A percentile compares a stretch with the other conserved stretches of the same genome.
phyloP scores from a whole-genome alignment of 2,797 vertebrate species.

The Tapera naevia region DNA sequence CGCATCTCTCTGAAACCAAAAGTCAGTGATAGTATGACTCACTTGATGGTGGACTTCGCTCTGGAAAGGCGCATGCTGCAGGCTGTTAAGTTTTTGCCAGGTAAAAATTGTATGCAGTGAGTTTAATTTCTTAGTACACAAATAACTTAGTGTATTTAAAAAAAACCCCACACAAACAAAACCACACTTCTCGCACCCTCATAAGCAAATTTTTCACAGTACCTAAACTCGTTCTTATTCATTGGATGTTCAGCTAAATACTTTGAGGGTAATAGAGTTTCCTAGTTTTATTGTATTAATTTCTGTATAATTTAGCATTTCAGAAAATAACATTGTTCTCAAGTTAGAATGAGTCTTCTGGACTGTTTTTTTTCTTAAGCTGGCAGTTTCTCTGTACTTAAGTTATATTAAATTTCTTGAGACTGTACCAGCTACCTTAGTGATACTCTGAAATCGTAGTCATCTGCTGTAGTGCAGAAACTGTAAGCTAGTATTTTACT shows the following conservation, averaged over 20 bases:
- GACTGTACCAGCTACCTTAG: neutral
- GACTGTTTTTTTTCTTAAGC: neutral
- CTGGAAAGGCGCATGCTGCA: constrained; percentile 85
- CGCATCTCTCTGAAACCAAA: constrained; percentile 86
- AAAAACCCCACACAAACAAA: neutral
- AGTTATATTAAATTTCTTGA: neutral
- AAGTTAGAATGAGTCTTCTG: neutral
- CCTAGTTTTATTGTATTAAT: neutral
- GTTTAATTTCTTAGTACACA: neutral
- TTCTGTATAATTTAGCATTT: neutral
- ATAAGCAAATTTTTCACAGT: neutral
- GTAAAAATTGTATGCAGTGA: constrained; percentile 66
- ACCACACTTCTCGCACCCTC: neutral
- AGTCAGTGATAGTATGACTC: constrained; percentile 88
- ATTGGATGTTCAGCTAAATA: neutral
- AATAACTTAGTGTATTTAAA: neutral
- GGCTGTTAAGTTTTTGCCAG: constrained; percentile 88
- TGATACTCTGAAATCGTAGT: neutral
- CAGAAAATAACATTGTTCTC: neutral
- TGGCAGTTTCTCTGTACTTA: neutral
- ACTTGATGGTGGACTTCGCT: constrained; percentile 90
- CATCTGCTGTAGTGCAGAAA: neutral
- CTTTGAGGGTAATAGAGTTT: neutral
- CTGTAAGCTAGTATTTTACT: neutral
- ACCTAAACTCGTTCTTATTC: neutral